These are phyloP conservation scores for Pteromalus puparum DNA, from an alignment of 1,140 invertebrate genomes.

Conservation along the genomic window DNA sequence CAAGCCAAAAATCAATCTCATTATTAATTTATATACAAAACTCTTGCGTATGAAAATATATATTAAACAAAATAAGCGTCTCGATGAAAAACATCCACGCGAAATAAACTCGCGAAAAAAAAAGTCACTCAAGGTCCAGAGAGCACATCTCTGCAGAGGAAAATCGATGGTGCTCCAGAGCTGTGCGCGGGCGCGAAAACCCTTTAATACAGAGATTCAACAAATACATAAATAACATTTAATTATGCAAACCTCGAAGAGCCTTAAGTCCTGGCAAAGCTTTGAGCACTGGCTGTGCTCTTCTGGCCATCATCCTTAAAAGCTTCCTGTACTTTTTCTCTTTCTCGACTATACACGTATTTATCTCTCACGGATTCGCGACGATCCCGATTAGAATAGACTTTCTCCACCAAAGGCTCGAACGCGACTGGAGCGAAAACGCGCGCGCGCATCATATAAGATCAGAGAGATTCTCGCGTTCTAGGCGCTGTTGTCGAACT, in stretches of 20 bases:
- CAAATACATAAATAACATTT: too few species aligned
- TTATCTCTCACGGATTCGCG: neutral
- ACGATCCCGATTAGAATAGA: neutral
- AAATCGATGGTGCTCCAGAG: constrained; percentile 25
- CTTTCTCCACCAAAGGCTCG: neutral
- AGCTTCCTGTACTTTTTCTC: neutral
- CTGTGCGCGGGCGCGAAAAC: neutral
- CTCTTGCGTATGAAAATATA: too few species aligned
- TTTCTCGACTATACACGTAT: neutral
- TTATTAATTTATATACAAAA: too few species aligned
- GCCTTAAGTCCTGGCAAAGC: constrained; percentile 25
- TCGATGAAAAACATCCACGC: too few species aligned
- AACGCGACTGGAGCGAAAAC: neutral
- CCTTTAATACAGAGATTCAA: neutral
- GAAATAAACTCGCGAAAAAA: neutral
- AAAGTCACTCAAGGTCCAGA: neutral
- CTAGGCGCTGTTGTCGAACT: neutral
- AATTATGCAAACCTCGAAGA: constrained; percentile 17
- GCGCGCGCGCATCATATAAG: too few species aligned
- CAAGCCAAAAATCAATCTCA: neutral
- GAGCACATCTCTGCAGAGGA: neutral
- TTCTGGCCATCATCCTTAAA: constrained; percentile 43
- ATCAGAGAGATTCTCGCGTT: too few species aligned
- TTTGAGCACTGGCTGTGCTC: constrained; percentile 30
- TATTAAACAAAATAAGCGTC: too few species aligned